A percentile compares a stretch with the other conserved stretches of the same genome.
phyloP scores from a whole-genome alignment of 2,888 invertebrate species.

The Mamestra brassicae region DNA sequence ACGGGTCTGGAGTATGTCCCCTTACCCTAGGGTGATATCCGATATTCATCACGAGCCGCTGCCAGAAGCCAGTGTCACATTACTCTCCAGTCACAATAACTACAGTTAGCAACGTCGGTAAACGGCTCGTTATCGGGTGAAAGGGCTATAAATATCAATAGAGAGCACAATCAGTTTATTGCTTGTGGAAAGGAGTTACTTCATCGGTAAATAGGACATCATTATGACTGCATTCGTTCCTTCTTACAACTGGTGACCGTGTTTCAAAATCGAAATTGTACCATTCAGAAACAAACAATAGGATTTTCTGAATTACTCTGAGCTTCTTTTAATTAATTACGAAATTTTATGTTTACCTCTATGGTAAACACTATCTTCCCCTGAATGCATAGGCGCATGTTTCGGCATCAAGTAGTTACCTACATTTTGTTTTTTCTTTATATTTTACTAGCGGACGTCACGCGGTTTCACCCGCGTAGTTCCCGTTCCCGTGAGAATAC shows the following conservation, averaged over 20 bases:
- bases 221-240: background rate
- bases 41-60: background rate
- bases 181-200: constrained; percentile 40
- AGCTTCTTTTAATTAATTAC: too few relatives aligned
- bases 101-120: constrained; percentile 33
- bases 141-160: constrained; percentile 52
- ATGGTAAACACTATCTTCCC: too few relatives aligned
- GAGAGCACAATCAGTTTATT: constrained; percentile 20
- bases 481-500: too few relatives aligned
- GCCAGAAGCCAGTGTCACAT: constrained; percentile 14
- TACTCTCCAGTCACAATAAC: constrained; percentile 43
- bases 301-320: background rate
- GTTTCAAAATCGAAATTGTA: background rate
- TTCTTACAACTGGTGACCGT: background rate
- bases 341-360: too few relatives aligned
- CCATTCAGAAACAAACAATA: background rate
- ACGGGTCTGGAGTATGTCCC: background rate
- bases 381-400: too few relatives aligned
- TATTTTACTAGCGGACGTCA: too few relatives aligned
- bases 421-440: too few relatives aligned
- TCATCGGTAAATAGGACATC: constrained; percentile 28
- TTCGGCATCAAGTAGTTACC: too few relatives aligned
- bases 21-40: too few relatives aligned
- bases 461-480: too few relatives aligned
- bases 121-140: constrained; percentile 43